Conservation (phyloP, 2,113 vertebrate genomes). For the human region DNA sequence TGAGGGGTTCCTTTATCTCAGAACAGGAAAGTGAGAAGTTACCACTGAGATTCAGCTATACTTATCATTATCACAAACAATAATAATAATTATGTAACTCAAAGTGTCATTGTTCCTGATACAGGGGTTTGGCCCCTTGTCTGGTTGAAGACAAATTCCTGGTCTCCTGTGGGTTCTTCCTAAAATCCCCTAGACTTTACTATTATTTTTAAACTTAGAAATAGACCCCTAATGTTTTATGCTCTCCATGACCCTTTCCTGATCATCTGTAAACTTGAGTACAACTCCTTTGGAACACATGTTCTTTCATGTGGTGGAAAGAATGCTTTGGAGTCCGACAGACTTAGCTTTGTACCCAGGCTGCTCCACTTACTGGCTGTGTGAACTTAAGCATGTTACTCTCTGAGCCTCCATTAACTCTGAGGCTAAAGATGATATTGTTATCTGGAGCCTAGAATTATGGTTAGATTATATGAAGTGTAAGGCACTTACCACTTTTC, state of each 20-base stretch:
- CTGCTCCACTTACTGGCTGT: background rate
- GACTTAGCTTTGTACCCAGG: background rate
- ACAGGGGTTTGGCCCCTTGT: background rate
- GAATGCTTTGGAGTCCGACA: background rate
- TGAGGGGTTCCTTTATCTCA: background rate
- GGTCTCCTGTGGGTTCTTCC: background rate
- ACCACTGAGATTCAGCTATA: background rate
- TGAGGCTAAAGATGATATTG: background rate
- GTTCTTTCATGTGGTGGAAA: background rate
- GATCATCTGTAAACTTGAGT: background rate
- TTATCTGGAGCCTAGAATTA: background rate
- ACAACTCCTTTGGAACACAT: background rate
- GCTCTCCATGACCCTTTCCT: background rate
- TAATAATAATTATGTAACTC: background rate
- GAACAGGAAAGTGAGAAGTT: background rate
- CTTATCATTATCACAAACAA: background rate
- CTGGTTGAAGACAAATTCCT: background rate
- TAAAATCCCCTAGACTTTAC: background rate
- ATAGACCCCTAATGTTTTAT: background rate
- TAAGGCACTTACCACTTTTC: background rate
- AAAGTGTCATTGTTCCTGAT: background rate
- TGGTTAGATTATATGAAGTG: background rate
- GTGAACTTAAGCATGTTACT: background rate
- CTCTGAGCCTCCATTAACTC: background rate
- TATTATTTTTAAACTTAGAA: constrained; percentile 3